Evolutionary conservation across 2,113 vertebrate genomes (phyloP), one percentile per base, ranked within the genome.

Genomic region (Ploceus nigricollis): DNA sequence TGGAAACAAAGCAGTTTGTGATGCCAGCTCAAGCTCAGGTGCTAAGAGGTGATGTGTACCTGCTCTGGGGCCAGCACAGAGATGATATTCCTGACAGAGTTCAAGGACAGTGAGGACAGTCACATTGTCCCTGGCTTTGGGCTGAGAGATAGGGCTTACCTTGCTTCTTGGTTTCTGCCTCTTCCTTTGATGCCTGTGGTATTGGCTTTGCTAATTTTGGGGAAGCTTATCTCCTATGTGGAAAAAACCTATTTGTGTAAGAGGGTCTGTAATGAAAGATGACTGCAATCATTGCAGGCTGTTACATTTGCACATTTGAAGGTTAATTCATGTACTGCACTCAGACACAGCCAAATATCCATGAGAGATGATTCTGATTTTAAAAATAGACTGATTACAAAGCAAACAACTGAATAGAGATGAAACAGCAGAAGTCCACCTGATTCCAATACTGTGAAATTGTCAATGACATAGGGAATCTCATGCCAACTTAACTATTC

Each of bases 371-470:
- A 94, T 65, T 78, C 47, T 81, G 50, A 4, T 79, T 84, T 92
- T 89, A 75, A 92, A 92, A 95, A 95, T 37, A 73, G 63, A 54
- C 63, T 87, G 53, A 69, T 78, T 93, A 81, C 65, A 78, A 95
- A 87, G 60, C 76, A 58, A 95, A 83, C 48, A 89, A 82, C 54
- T 28, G 57, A 87, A 56, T 7, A 90, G 47, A 87, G 85, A 82
- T 92, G 64, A 72, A 94, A 71, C 12, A 48, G 61, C 2, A 1
- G 3, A 91, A 87, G 47, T 54, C 57, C 82, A 93, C 70, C 90
- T 94, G 61, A 77, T 88, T 85, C 37, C 37, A 76, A 58, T 48
- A 33, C 40, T 87, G 7, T 48, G 50, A 53, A 82, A 91, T 44
- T 58, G 50, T 87, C 51, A 54, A 3, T 89, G 68, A 42, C 30